phyloP scores from a whole-genome alignment of 2,113 vertebrate genomes.

The Nerophis lumbriciformis region DNA sequence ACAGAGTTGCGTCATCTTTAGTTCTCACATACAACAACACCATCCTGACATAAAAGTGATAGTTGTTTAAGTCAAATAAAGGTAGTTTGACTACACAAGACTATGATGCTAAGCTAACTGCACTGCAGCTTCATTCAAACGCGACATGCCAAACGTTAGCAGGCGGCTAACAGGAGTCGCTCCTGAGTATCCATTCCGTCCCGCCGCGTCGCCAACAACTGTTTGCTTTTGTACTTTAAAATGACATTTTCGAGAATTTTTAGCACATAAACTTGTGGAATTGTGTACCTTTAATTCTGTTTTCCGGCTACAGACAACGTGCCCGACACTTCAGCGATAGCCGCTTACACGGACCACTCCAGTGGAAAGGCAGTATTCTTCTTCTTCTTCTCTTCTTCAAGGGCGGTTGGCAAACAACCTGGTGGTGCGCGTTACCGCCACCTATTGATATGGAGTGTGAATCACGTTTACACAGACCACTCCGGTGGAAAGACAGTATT shows the following conservation, averaged over 20 bases:
- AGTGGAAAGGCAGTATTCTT: constrained; percentile 38
- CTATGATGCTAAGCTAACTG: neutral
- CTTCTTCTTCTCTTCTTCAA: too few relatives aligned
- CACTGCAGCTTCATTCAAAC: constrained; percentile 37
- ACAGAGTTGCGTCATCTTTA: constrained; percentile 12
- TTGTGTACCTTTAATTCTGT: constrained; percentile 27
- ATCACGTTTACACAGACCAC: too few relatives aligned
- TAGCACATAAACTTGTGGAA: fast-evolving
- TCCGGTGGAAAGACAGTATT: too few relatives aligned
- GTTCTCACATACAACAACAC: neutral
- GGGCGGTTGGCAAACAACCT: too few relatives aligned
- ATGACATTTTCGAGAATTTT: neutral
- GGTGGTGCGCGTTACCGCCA: too few relatives aligned
- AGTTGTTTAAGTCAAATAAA: neutral
- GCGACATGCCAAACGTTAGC: constrained; percentile 51
- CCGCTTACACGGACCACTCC: constrained; percentile 36
- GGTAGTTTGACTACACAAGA: too few relatives aligned
- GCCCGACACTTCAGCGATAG: constrained; percentile 7
- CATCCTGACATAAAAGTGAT: neutral
- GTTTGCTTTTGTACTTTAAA: too few relatives aligned
- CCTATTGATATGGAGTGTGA: too few relatives aligned
- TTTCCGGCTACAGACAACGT: constrained; percentile 17
- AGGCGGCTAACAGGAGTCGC: constrained; percentile 14
- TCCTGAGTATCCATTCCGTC: neutral
- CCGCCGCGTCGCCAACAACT: neutral